Evolutionary conservation across 2,113 vertebrate genomes (phyloP), one percentile per base, ranked within the genome.

Genomic region (Syngnathus scovelli): DNA sequence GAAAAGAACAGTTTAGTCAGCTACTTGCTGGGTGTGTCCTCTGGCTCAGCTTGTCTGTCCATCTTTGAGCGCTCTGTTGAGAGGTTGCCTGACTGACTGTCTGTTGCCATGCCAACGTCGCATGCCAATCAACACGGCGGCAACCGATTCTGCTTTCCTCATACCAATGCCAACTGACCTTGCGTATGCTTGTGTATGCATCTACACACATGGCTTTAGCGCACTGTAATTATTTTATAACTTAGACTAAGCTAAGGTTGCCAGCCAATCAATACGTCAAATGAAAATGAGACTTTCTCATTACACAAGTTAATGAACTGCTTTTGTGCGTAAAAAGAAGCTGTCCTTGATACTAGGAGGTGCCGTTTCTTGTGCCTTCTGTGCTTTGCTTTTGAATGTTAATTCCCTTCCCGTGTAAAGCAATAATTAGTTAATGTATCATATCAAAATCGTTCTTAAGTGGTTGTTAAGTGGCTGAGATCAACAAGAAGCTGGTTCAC

Each of bases 251-350:
- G 41, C 38, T 23, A 56, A 33, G 67, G 69, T 80, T 70, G 66
- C 69, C 21, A 12, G 16, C 58, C 46, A 60, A 46, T 2, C 78
- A 73, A 74, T 74, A 63, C 72, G 66, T 78, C 79, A 78, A 82
- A 85, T 84, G 75, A 79, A 83, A 83, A 70, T 74, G 74, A 71
- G 68, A 69, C 41, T 10, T 76, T 80, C 59, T 77, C 78, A 83
- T 81, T 76, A 75, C 81, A 71, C 59, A 83, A 67, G 66, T 77
- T 83, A 86, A 89, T 90, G 67, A 87, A 87, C 80, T 82, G 61
- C 75, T 81, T 85, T 80, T 62, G 70, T 82, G 74, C 77, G 67
- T 68, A 64, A 72, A 52, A 68, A 74, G 73, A 75, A 59, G 72
- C 21, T 66, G 33, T 65, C 72, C 69, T 78, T 61, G 71, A 81